phyloP scores from a whole-genome alignment of 2,888 invertebrate genomes.

The Phragmatobia fuliginosa region DNA sequence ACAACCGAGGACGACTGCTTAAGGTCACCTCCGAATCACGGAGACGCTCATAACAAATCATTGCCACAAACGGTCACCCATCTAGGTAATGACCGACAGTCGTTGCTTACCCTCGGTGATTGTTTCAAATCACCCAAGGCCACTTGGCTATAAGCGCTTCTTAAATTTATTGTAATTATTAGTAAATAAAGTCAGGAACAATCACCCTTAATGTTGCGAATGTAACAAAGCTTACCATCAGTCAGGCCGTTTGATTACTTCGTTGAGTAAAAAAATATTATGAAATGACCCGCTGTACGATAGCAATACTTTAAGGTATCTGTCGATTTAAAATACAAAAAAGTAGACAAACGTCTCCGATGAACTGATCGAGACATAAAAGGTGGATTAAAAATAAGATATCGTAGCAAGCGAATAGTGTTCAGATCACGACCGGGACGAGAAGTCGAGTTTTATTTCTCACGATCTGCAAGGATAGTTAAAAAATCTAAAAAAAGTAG shows the following conservation, averaged over 20 bases:
- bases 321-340: conserved; percentile 54
- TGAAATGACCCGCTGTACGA: conserved; percentile 53
- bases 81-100: too few relatives aligned
- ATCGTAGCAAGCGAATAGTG: conserved; percentile 56
- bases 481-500: conserved; percentile 68
- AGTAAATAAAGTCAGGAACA: background rate
- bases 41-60: too few relatives aligned
- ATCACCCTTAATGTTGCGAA: background rate
- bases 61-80: too few relatives aligned
- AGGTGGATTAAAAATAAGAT: conserved; percentile 60
- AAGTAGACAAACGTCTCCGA: conserved; percentile 47
- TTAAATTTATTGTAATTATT: too few relatives aligned
- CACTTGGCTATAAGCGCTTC: too few relatives aligned
- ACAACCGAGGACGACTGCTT: too few relatives aligned
- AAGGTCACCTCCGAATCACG: too few relatives aligned
- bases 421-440: conserved; percentile 41
- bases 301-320: conserved; percentile 54
- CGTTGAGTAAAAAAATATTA: conserved; percentile 22
- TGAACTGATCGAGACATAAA: conserved; percentile 61
- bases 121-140: too few relatives aligned
- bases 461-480: conserved; percentile 74
- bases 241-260: background rate
- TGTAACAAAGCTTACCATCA: background rate
- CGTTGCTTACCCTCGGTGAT: too few relatives aligned
- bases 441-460: conserved; percentile 75